phyloP scores from a whole-genome alignment of 1,140 invertebrate species.

The Musca domestica region DNA sequence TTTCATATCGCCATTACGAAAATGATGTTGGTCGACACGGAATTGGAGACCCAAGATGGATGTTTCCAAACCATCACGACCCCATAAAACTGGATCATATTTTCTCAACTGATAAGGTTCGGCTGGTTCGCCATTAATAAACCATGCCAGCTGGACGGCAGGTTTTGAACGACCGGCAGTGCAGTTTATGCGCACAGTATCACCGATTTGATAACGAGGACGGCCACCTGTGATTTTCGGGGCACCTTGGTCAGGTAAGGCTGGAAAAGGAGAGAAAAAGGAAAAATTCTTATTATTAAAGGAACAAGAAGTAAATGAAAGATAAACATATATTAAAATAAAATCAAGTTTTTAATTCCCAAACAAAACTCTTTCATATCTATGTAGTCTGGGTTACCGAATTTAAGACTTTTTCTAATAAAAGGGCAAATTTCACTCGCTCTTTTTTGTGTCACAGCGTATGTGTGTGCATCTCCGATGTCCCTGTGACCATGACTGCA shows the following conservation, averaged over 20 bases:
- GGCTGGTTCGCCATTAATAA: constrained; percentile 69
- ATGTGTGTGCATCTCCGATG: no score
- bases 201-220: constrained; percentile 65
- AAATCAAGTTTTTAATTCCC: no score
- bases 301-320: no score
- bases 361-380: no score
- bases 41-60: constrained; percentile 67
- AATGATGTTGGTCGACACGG: constrained; percentile 62
- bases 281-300: no score
- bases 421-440: no score
- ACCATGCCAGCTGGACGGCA: constrained; percentile 70
- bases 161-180: constrained; percentile 68
- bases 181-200: constrained; percentile 68
- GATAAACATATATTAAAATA: background rate
- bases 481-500: no score
- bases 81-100: constrained; percentile 58
- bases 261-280: constrained; percentile 57
- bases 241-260: constrained; percentile 66
- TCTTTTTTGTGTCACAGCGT: no score
- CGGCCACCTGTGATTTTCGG: constrained; percentile 63
- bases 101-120: constrained; percentile 57
- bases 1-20: constrained; percentile 69
- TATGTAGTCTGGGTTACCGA: no score
- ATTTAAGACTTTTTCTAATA: no score
- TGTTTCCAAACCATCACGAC: constrained; percentile 63